Percentiles rank a stretch among this genome's conserved stretches.
Conservation (phyloP, 2,888 invertebrate genomes). For the Andricus curvator region DNA sequence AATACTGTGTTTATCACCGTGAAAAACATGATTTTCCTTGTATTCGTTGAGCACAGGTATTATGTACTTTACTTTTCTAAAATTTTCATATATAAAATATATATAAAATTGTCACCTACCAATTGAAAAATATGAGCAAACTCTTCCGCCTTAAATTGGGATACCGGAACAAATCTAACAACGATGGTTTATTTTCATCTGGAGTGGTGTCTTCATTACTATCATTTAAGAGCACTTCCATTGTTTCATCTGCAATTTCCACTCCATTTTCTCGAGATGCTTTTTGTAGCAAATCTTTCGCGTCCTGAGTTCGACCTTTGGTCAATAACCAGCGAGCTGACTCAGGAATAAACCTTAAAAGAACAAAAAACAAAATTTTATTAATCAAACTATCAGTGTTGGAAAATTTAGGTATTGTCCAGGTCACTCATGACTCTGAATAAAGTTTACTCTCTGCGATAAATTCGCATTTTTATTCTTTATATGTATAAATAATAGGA, state of each 20-base stretch:
- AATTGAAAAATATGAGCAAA: constrained; percentile 86
- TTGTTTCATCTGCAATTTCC: constrained; percentile 79
- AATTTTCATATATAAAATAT: no score
- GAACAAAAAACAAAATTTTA: not conserved
- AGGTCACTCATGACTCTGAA: no score
- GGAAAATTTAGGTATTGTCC: no score
- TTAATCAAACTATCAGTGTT: not conserved
- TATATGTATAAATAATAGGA: no score
- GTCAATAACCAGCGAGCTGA: constrained; percentile 86
- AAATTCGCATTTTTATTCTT: no score
- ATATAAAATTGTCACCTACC: constrained; percentile 78
- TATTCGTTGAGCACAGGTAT: no score
- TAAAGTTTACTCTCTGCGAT: no score
- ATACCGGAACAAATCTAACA: constrained; percentile 83
- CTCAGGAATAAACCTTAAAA: constrained; percentile 84
- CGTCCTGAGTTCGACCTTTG: constrained; percentile 82
- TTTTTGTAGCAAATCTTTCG: constrained; percentile 82
- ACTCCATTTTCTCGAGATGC: constrained; percentile 85
- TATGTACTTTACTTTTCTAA: no score
- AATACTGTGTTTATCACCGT: no score
- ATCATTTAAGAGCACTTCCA: constrained; percentile 80
- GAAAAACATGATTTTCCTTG: no score
- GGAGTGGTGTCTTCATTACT: constrained; percentile 71
- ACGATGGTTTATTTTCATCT: constrained; percentile 77
- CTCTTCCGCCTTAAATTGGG: constrained; percentile 84